Conservation (phyloP, 2,888 invertebrate genomes). For the Leucophenga montana region DNA sequence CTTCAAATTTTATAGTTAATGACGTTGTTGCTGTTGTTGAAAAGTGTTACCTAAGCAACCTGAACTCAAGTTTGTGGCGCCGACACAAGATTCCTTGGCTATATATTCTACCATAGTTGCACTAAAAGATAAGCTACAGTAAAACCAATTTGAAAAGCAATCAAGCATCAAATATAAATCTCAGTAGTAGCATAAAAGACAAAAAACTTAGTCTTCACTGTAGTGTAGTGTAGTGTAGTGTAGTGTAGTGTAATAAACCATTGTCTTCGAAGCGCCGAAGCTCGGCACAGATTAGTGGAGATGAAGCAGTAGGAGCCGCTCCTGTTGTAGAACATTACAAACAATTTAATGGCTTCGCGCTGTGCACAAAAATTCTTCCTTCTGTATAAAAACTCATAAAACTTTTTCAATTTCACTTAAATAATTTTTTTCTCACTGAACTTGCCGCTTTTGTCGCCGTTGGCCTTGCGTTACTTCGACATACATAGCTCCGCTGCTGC, state of each 20-base stretch:
- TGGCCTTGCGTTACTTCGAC: conserved; percentile 1
- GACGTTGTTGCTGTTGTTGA: background rate
- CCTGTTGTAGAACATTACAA: background rate
- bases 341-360: conserved; percentile 3
- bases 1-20: conserved; percentile 25
- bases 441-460: background rate
- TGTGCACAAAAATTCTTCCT: conserved; percentile 7
- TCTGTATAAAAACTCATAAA: conserved; percentile 63
- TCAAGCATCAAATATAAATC: too few relatives aligned
- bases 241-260: too few relatives aligned
- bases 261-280: too few relatives aligned
- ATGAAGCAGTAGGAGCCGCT: too few relatives aligned
- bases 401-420: conserved; percentile 70
- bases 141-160: too few relatives aligned
- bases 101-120: too few relatives aligned
- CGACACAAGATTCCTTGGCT: background rate
- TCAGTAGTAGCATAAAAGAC: too few relatives aligned
- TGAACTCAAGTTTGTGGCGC: background rate
- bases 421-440: conserved; percentile 45
- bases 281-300: too few relatives aligned
- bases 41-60: background rate
- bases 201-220: too few relatives aligned
- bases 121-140: too few relatives aligned
- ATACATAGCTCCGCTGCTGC: too few relatives aligned
- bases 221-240: too few relatives aligned